phyloP scores from a whole-genome alignment of 2,888 invertebrate genomes.

The Epirrhoe tristata region DNA sequence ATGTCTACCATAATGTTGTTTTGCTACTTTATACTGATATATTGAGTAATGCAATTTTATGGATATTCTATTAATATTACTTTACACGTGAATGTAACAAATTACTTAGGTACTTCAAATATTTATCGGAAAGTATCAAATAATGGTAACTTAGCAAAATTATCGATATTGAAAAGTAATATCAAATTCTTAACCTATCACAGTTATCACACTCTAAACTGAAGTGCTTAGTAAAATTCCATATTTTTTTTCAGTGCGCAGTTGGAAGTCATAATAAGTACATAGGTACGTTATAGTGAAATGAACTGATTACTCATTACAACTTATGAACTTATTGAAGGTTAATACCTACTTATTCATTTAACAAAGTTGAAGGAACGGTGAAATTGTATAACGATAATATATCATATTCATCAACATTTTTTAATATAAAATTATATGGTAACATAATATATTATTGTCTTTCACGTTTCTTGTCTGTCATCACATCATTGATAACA shows the following conservation, averaged over 20 bases:
- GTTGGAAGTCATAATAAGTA: slow-evolving; percentile 36
- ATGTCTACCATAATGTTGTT: no score
- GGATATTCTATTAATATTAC: neutral
- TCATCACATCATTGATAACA: neutral
- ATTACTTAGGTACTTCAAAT: no score
- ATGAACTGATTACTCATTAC: slow-evolving; percentile 54
- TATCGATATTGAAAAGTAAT: neutral
- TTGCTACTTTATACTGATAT: neutral
- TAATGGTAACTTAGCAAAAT: neutral
- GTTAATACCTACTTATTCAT: no score
- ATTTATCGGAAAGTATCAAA: no score
- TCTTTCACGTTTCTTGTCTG: neutral
- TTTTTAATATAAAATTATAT: no score
- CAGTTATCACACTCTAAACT: slow-evolving; percentile 16
- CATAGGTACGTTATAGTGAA: slow-evolving; percentile 41
- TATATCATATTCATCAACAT: no score
- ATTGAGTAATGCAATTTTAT: neutral
- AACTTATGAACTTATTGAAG: slow-evolving; percentile 21
- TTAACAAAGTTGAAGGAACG: no score
- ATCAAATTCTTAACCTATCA: slow-evolving; percentile 7
- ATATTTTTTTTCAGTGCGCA: slow-evolving; percentile 52
- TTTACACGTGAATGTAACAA: no score
- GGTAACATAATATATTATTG: no score
- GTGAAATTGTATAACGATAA: no score
- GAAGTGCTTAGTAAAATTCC: slow-evolving; percentile 29